phyloP scores from a whole-genome alignment of 1,140 invertebrate species.

The Drosophila carrolli region DNA sequence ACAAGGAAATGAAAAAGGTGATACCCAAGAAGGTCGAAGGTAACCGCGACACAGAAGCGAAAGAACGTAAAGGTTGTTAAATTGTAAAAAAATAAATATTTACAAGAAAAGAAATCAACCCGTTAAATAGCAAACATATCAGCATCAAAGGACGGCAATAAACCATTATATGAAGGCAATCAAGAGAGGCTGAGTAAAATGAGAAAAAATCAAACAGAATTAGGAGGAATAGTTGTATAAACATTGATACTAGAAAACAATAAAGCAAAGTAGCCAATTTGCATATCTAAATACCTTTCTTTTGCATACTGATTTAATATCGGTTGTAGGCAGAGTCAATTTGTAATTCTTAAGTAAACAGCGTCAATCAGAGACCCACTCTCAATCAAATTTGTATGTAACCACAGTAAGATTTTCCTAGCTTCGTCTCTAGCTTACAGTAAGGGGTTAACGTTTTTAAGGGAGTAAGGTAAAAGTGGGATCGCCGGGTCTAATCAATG shows the following conservation, averaged over 20 bases:
- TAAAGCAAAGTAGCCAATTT: background rate
- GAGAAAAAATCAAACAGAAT: slow-evolving; percentile 35
- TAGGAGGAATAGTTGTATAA: slow-evolving; percentile 21
- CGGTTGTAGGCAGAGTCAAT: slow-evolving; percentile 66
- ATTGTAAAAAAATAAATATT: slow-evolving; percentile 77
- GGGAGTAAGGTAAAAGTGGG: slow-evolving; percentile 30
- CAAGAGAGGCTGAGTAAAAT: slow-evolving; percentile 2
- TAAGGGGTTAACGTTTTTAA: slow-evolving; percentile 42
- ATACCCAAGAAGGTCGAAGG: slow-evolving; percentile 41
- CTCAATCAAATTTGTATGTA: slow-evolving; percentile 6
- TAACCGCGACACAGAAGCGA: slow-evolving; percentile 32
- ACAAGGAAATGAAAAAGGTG: slow-evolving; percentile 49
- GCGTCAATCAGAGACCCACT: slow-evolving; percentile 60
- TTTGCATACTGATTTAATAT: slow-evolving; percentile 22
- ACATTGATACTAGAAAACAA: slow-evolving; percentile 7
- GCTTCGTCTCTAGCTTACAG: slow-evolving; percentile 11
- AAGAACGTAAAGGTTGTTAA: slow-evolving; percentile 70
- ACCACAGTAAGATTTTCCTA: slow-evolving; percentile 1
- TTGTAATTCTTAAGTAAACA: slow-evolving; percentile 51
- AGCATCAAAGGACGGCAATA: slow-evolving; percentile 47
- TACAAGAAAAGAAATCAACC: slow-evolving; percentile 59
- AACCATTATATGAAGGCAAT: slow-evolving; percentile 31
- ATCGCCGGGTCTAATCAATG: slow-evolving; percentile 63
- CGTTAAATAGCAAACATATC: slow-evolving; percentile 76
- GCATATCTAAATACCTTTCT: slow-evolving; percentile 15